These are phyloP conservation scores for Leptinotarsa undecemlineata DNA, from an alignment of 1,140 invertebrate species.

Conservation along the genomic window DNA sequence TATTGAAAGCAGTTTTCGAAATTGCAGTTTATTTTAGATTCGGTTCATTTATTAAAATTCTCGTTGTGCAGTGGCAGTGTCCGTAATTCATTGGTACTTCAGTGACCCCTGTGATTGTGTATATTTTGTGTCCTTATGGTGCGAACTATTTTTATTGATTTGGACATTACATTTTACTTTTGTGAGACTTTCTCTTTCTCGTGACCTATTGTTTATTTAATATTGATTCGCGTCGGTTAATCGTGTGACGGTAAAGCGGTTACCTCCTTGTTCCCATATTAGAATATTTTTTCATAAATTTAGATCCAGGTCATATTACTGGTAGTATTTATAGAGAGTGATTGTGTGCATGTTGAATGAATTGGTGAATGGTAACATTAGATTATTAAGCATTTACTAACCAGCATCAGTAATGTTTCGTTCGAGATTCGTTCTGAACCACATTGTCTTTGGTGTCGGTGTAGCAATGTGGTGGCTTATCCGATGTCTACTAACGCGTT, in stretches of 20 bases:
- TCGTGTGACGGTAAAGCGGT: not conserved
- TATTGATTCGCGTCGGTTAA: not conserved
- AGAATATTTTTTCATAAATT: not conserved
- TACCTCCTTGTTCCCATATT: not conserved
- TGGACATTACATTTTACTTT: not conserved
- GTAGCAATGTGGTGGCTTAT: slow-evolving; percentile 16
- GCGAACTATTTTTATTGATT: slow-evolving; percentile 9
- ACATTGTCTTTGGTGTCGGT: slow-evolving; percentile 23
- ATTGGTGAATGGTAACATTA: slow-evolving; percentile 12
- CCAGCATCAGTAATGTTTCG: slow-evolving; percentile 13
- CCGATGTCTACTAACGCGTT: slow-evolving; percentile 21
- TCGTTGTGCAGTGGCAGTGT: slow-evolving; percentile 15
- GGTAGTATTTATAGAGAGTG: slow-evolving; percentile 6
- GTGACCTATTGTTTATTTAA: not conserved
- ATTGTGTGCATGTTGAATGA: slow-evolving; percentile 13
- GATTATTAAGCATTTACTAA: not conserved
- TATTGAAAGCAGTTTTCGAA: not conserved
- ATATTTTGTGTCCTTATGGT: slow-evolving; percentile 12
- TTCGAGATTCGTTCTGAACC: slow-evolving; percentile 15
- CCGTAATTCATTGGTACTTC: not conserved
- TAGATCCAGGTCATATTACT: slow-evolving; percentile 16
- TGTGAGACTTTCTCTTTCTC: slow-evolving; percentile 10
- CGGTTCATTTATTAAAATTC: slow-evolving; percentile 12
- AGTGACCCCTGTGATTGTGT: not conserved
- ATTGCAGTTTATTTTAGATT: slow-evolving; percentile 14